Evolutionary conservation across 23 tunicate genomes (phyloP).

Genomic region (Aplidium turbinatum): DNA sequence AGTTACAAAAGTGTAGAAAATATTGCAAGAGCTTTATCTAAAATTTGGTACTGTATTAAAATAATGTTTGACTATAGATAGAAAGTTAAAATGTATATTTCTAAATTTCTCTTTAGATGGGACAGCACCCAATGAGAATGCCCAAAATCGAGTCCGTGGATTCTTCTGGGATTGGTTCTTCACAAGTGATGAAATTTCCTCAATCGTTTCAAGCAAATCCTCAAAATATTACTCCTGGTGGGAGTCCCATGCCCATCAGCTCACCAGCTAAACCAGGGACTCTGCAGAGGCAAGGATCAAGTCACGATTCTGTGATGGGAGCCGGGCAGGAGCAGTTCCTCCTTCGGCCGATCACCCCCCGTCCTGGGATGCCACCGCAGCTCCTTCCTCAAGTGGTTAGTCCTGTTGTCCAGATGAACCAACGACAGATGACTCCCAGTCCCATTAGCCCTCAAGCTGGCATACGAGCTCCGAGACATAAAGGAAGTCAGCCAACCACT

Average conservation of each 20-base stretch:
- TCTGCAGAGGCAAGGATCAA: constrained; percentile 40
- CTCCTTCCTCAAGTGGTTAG: constrained; percentile 41
- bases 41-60: not conserved
- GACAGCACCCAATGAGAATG: constrained; percentile 41
- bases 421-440: constrained; percentile 1
- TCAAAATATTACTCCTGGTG: constrained; percentile 3
- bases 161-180: constrained; percentile 13
- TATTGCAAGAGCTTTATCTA: too few species aligned
- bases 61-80: not conserved
- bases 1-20: too few species aligned
- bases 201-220: constrained; percentile 11
- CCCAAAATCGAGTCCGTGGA: constrained; percentile 47
- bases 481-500: constrained; percentile 24
- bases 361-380: constrained; percentile 55
- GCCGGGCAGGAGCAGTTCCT: constrained; percentile 1
- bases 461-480: constrained; percentile 1
- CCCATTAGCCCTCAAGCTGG: constrained; percentile 47
- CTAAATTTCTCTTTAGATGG: not conserved
- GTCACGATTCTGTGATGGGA: not conserved
- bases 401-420: constrained; percentile 2
- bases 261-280: constrained; percentile 3
- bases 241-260: not conserved
- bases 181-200: constrained; percentile 27
- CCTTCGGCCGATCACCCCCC: constrained; percentile 21
- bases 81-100: not conserved